Percentiles rank a stretch among this genome's conserved stretches.
Evolutionary conservation across 2,797 vertebrate genomes (phyloP).

Genomic region (Lagocephalus sceleratus): DNA sequence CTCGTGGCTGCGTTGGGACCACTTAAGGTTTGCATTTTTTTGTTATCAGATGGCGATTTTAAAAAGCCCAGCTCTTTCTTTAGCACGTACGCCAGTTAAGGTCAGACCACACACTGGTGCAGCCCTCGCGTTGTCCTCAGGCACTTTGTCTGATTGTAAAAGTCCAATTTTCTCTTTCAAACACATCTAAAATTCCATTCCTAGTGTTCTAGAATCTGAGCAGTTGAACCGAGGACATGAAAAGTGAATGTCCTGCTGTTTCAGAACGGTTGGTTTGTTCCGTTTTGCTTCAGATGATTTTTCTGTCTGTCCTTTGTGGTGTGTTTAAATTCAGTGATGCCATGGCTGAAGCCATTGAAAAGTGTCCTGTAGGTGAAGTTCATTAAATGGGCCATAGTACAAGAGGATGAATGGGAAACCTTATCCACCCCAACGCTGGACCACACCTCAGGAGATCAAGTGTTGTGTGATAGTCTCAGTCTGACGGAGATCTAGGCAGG

Average conservation of each 20-base stretch:
- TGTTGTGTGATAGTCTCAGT: constrained; percentile 42
- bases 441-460: constrained; percentile 66
- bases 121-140: no score
- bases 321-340: constrained; percentile 1
- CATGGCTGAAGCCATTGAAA: constrained; percentile 1
- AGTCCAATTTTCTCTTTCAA: no score
- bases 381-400: constrained; percentile 52
- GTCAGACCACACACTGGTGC: no score
- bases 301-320: background rate
- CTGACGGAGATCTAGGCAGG: background rate
- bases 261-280: background rate
- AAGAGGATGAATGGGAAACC: constrained; percentile 67
- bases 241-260: background rate
- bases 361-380: constrained; percentile 10
- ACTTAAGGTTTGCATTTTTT: no score
- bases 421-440: constrained; percentile 39
- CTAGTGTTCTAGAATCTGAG: no score
- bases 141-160: no score
- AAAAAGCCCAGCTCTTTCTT: no score
- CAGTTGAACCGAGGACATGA: background rate
- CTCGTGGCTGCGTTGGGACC: no score
- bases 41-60: no score
- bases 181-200: no score
- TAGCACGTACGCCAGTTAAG: no score
- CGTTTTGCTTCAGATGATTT: background rate